Conservation (phyloP, 2,888 invertebrate genomes). For the Mycalesis mineus region DNA sequence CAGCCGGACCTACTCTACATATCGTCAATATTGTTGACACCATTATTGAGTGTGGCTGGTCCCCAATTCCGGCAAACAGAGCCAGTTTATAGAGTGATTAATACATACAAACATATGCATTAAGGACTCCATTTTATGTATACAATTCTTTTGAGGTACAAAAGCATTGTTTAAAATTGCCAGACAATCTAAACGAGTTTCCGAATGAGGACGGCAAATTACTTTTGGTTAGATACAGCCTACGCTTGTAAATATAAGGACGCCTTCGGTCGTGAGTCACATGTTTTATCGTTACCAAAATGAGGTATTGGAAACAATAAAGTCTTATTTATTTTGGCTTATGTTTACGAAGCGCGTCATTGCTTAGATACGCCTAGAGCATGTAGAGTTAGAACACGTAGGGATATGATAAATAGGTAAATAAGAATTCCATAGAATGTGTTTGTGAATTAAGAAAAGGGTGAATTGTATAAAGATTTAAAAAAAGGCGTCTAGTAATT, state of each 20-base stretch:
- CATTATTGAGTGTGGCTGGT: too few relatives aligned
- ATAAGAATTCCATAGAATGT: too few relatives aligned
- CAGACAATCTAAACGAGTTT: conserved; percentile 37
- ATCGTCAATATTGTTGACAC: too few relatives aligned
- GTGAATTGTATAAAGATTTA: background rate
- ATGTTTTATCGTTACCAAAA: conserved; percentile 20
- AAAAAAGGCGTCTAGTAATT: too few relatives aligned
- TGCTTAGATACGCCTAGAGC: conserved; percentile 5
- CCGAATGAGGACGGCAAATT: conserved; percentile 39
- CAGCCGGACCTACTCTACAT: too few relatives aligned
- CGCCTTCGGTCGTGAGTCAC: conserved; percentile 28
- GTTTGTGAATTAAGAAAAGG: background rate
- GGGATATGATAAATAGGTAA: too few relatives aligned
- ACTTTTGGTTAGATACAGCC: conserved; percentile 32
- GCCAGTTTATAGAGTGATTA: background rate
- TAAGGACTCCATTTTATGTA: conserved; percentile 10
- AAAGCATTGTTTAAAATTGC: conserved; percentile 21
- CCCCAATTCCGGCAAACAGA: too few relatives aligned
- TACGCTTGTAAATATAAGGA: conserved; percentile 27
- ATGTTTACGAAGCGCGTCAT: conserved; percentile 8
- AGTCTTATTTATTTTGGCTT: conserved; percentile 23
- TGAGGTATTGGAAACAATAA: conserved; percentile 24
- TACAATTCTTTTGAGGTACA: conserved; percentile 9
- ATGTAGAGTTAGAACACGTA: background rate
- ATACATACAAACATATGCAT: background rate